Percentiles rank a stretch among this genome's conserved stretches.
These are phyloP conservation scores for Aphelinus atriplicis DNA, from an alignment of 1,140 invertebrate genomes.

Conservation along the genomic window DNA sequence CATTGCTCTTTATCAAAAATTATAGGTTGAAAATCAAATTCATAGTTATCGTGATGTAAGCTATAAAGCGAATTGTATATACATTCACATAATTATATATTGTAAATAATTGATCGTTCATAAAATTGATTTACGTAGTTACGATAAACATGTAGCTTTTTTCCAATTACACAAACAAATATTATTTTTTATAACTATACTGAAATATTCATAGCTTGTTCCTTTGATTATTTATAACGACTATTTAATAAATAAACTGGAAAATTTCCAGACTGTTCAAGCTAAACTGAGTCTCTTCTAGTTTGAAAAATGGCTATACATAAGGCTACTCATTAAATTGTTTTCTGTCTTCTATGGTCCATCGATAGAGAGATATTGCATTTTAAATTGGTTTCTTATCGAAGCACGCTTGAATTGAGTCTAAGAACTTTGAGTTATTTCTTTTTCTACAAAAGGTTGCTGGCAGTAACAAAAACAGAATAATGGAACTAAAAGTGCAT, in stretches of 20 bases:
- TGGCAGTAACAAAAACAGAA: not conserved
- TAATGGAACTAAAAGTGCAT: conserved; percentile 1
- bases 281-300: conserved; percentile 44
- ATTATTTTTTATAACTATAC: conserved; percentile 46
- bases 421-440: conserved; percentile 18
- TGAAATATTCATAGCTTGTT: conserved; percentile 49
- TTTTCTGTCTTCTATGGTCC: conserved; percentile 3
- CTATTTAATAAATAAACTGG: conserved; percentile 48
- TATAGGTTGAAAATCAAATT: not conserved
- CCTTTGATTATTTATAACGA: conserved; percentile 52
- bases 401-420: conserved; percentile 16
- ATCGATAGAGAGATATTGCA: not conserved
- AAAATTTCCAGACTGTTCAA: conserved; percentile 41
- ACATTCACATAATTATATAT: conserved; percentile 20
- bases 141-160: conserved; percentile 21
- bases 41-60: not conserved
- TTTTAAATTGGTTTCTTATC: conserved; percentile 7
- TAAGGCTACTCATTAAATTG: conserved; percentile 32
- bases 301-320: conserved; percentile 38
- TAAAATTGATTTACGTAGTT: conserved; percentile 50
- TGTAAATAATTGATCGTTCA: conserved; percentile 45
- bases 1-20: not conserved
- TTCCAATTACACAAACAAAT: conserved; percentile 46
- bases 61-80: conserved; percentile 31
- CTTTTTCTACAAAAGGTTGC: conserved; percentile 1